Evolutionary conservation across 2,113 vertebrate species (phyloP).

Genomic region (Cercopithecus mona): DNA sequence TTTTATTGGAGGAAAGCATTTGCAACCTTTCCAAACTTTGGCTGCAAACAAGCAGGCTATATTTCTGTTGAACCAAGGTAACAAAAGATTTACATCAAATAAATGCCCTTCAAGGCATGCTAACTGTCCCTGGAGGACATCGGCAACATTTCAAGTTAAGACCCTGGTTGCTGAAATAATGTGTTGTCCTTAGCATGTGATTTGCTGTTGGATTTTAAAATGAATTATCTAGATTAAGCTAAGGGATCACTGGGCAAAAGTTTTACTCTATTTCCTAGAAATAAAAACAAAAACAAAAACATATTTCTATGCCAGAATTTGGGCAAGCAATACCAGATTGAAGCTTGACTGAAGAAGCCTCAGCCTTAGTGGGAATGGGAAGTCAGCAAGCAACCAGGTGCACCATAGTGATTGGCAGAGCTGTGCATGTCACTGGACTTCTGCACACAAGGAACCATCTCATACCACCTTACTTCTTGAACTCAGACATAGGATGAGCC

Average conservation of each 20-base stretch:
- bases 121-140: background rate
- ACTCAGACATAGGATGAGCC: background rate
- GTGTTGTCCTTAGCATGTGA: slow-evolving; percentile 35
- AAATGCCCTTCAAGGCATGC: slow-evolving; percentile 27
- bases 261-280: background rate
- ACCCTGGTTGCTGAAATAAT: slow-evolving; percentile 39
- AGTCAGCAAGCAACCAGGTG: background rate
- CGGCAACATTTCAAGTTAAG: slow-evolving; percentile 57
- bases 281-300: background rate
- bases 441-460: background rate
- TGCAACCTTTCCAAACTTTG: slow-evolving; percentile 1
- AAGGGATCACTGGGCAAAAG: background rate
- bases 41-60: slow-evolving; percentile 11
- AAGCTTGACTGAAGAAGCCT: background rate
- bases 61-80: slow-evolving; percentile 33
- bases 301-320: background rate
- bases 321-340: background rate
- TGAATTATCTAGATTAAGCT: slow-evolving; percentile 22
- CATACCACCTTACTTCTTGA: background rate
- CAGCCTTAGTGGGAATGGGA: background rate
- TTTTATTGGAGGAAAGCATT: slow-evolving; percentile 14
- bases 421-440: background rate
- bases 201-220: slow-evolving; percentile 46
- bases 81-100: slow-evolving; percentile 41
- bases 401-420: background rate